These are phyloP conservation scores for Prosopocoilus inquinatus DNA, from an alignment of 2,888 invertebrate species.

Conservation along the genomic window DNA sequence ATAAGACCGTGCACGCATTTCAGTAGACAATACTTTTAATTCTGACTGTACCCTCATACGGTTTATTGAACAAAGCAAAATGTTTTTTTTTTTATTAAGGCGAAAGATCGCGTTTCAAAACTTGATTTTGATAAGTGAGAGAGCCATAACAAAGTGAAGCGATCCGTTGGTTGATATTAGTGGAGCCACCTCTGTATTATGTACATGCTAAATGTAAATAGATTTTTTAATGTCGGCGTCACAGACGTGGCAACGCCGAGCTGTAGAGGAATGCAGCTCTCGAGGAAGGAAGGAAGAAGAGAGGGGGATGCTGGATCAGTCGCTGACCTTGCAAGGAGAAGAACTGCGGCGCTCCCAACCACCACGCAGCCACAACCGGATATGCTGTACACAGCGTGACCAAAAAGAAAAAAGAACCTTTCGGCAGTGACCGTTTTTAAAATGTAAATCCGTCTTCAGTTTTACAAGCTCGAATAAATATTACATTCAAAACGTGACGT, in stretches of 20 bases:
- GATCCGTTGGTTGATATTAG: neutral
- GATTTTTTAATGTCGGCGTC: slow-evolving; percentile 4
- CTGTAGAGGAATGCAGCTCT: slow-evolving; percentile 38
- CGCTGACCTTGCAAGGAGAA: slow-evolving; percentile 53
- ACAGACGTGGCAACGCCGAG: slow-evolving; percentile 37
- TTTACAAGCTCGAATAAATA: neutral
- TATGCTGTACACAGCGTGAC: slow-evolving; percentile 40
- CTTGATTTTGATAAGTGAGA: too few relatives aligned
- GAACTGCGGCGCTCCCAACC: slow-evolving; percentile 26
- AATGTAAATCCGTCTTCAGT: slow-evolving; percentile 1
- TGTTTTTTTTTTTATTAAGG: too few relatives aligned
- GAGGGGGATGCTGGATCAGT: slow-evolving; percentile 47
- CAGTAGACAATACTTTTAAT: too few relatives aligned
- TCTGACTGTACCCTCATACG: too few relatives aligned
- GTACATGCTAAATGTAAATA: neutral
- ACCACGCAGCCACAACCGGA: slow-evolving; percentile 39
- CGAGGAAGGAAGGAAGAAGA: slow-evolving; percentile 45
- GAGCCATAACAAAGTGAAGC: too few relatives aligned
- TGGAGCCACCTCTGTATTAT: neutral
- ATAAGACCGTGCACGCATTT: too few relatives aligned
- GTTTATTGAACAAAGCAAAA: too few relatives aligned
- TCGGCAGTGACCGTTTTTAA: slow-evolving; percentile 24
- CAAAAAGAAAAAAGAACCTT: slow-evolving; percentile 30
- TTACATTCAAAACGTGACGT: neutral
- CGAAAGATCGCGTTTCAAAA: too few relatives aligned